Base-by-base conservation (phyloP, 2,888 invertebrate species). In the Polietes domitor region DNA sequence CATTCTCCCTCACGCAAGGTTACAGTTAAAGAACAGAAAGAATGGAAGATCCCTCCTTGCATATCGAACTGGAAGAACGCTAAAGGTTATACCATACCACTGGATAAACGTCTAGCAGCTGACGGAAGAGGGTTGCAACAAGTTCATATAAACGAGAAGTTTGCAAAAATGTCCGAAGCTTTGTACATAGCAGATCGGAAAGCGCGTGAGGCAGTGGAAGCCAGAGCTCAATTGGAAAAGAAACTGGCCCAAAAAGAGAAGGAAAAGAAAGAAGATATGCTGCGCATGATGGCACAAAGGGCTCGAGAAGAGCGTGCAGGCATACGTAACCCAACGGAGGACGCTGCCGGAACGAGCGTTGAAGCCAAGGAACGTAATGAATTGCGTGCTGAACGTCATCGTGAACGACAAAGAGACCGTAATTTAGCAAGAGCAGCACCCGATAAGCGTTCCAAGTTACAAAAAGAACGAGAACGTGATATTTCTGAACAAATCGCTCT, bases 31-130 rank as follows among this genome's bases (percentile, higher is more conserved):
- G 99, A 99, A 91, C 99, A 99, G 91, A 96, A 98, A 83, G 99
- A 99, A 92, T 99, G 99, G 99, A 99, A 99, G 93, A 94, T 94
- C 79, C 99, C 99, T 7, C 99, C 99, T 0, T 99, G 99, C 89
- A 99, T 99, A 86, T 98, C 98, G 0, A 99, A 99, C 91, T 99
- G 99, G 99, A 99, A 99, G 93, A 99, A 99, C 92, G 97, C 99
- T 4, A 99, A 98, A 92, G 95, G 90, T 80, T 90, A 98, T 93
- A 99, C 99, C 0, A 99, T 99, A 87, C 99, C 99, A 0, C 92
- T 99, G 87, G 99, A 99, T 93, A 99, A 99, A 93, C 95, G 99
- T 83, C 93, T 99, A 83, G 99, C 99, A 0, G 99, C 99, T 0
- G 99, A 99, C 93, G 99, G 99, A 0, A 94, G 99, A 70, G 99